These are phyloP conservation scores for Empidonax traillii DNA, from an alignment of 2,113 vertebrate species.

Conservation along the genomic window DNA sequence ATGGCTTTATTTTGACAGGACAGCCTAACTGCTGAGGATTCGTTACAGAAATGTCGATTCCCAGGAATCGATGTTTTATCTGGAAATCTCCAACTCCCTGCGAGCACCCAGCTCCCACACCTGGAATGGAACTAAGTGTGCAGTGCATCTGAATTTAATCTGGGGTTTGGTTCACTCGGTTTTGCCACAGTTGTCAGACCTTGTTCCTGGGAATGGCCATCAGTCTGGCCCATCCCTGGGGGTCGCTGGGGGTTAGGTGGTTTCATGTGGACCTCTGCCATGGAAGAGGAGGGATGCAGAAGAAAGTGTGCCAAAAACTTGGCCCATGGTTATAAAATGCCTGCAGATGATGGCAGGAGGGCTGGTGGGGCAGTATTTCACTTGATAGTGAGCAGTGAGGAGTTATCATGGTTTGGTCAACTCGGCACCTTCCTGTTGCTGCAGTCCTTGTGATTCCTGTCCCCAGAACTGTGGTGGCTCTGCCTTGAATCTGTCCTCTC, in stretches of 20 bases:
- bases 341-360: neutral
- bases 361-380: neutral
- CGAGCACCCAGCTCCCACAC: neutral
- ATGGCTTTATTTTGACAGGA: neutral
- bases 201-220: rapidly evolving
- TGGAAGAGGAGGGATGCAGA: neutral
- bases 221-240: neutral
- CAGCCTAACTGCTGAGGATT: neutral
- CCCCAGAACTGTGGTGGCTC: neutral
- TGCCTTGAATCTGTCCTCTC: neutral
- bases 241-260: neutral
- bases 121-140: neutral
- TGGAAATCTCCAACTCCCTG: neutral
- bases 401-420: rapidly evolving
- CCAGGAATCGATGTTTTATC: neutral
- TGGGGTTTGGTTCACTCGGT: neutral
- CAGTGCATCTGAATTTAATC: neutral
- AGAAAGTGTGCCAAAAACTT: neutral
- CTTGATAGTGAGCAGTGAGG: neutral
- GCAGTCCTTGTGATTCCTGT: neutral
- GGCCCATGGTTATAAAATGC: neutral
- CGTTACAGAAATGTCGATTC: neutral
- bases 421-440: neutral
- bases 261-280: neutral
- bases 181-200: neutral